Percentiles rank a stretch among this genome's conserved stretches.
phyloP scores from a whole-genome alignment of 2,113 vertebrate species.

The Megaceryle torquata region DNA sequence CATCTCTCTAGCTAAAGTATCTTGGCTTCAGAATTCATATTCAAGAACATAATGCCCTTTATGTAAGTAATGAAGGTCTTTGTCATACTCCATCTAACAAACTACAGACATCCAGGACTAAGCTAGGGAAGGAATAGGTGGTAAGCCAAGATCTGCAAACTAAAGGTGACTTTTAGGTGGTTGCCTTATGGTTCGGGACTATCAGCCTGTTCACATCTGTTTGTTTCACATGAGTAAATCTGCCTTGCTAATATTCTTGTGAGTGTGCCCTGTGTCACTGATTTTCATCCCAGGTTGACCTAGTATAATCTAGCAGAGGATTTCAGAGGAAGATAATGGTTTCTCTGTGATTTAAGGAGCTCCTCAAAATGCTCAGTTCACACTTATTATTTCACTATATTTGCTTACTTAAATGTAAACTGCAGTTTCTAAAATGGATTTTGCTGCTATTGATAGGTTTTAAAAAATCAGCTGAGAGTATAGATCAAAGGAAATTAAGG shows the following conservation, averaged over 20 bases:
- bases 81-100: neutral
- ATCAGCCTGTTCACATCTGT: neutral
- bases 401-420: neutral
- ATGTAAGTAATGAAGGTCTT: neutral
- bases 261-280: neutral
- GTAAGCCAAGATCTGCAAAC: neutral
- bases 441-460: neutral
- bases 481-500: neutral
- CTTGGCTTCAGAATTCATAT: neutral
- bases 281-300: neutral
- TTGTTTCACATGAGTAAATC: neutral
- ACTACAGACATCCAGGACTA: neutral
- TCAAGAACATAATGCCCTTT: neutral
- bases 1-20: neutral
- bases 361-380: neutral
- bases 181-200: neutral
- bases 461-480: neutral
- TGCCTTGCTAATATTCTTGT: neutral
- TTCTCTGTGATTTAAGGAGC: neutral
- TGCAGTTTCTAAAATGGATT: neutral
- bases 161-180: neutral
- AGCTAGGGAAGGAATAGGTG: neutral
- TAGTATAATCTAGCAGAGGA: neutral
- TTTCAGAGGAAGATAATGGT: neutral
- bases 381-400: neutral